A percentile compares a stretch with the other conserved stretches of the same genome.
Evolutionary conservation across 2,797 vertebrate species (phyloP).

Genomic region (Spinus pinus): DNA sequence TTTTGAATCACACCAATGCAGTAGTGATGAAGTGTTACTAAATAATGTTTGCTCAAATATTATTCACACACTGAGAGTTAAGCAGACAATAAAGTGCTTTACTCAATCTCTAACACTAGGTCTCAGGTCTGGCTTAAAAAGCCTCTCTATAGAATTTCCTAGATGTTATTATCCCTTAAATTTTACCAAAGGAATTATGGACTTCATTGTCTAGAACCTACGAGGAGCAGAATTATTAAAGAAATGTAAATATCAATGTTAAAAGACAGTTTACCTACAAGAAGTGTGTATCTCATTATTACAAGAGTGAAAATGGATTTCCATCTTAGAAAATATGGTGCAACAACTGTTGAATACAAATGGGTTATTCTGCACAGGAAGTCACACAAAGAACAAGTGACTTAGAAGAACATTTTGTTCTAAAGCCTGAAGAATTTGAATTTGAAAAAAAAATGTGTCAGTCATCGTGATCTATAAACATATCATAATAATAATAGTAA

Average conservation of each 20-base stretch:
- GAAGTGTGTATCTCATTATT: neutral
- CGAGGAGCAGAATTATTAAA: neutral
- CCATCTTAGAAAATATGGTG: neutral
- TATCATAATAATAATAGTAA: neutral
- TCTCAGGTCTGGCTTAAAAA: neutral
- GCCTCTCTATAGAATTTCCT: neutral
- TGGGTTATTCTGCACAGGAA: neutral
- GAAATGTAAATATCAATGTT: neutral
- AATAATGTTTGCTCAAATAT: neutral
- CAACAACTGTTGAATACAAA: neutral
- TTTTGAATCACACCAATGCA: neutral
- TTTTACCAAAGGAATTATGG: neutral
- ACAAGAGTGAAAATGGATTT: neutral
- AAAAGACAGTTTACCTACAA: neutral
- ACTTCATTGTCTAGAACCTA: neutral
- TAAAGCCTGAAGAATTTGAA: neutral
- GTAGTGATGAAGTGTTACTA: neutral
- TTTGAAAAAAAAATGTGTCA: neutral
- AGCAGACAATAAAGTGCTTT: neutral
- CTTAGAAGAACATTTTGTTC: neutral
- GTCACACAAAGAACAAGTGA: neutral
- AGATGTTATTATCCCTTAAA: neutral
- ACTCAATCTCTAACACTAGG: neutral
- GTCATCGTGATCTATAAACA: neutral
- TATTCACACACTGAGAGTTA: neutral